Percentiles rank a stretch among this genome's conserved stretches.
Conservation (phyloP, 2,113 vertebrate species). For the Oreochromis niloticus region DNA sequence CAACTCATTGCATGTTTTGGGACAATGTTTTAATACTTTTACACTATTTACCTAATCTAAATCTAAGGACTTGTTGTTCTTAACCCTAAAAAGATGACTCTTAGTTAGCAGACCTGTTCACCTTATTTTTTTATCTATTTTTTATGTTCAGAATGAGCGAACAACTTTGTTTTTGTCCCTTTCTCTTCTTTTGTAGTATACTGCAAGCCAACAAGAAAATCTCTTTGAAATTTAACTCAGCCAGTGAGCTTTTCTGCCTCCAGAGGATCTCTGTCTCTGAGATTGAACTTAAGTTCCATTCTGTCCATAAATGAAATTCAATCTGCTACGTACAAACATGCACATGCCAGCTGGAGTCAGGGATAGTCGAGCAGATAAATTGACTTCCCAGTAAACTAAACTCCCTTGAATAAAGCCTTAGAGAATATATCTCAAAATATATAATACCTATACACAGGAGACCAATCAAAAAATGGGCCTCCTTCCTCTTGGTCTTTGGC, state of each 20-base stretch:
- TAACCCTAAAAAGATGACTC: neutral
- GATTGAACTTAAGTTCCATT: conserved; percentile 2
- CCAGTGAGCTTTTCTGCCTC: neutral
- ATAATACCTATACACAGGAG: conserved; percentile 55
- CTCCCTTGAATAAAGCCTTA: conserved; percentile 27
- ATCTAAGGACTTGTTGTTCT: neutral
- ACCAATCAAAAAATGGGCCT: conserved; percentile 50
- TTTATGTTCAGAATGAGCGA: neutral
- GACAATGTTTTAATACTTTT: neutral
- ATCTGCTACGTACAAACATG: conserved; percentile 36
- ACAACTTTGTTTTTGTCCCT: neutral
- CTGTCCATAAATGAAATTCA: conserved; percentile 56
- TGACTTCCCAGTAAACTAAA: conserved; percentile 50
- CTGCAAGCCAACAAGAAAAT: neutral
- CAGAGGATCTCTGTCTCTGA: conserved; percentile 1
- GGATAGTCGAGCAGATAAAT: conserved; percentile 44
- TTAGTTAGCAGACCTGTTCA: neutral
- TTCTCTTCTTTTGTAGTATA: neutral
- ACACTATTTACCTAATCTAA: neutral
- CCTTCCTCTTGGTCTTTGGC: neutral
- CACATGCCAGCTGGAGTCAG: conserved; percentile 53
- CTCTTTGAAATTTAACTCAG: neutral
- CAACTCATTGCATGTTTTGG: neutral
- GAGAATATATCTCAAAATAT: conserved; percentile 50
- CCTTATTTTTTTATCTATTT: neutral